Evolutionary conservation across 1,140 invertebrate genomes (phyloP).

Genomic region (Himalopsyche phryganea): DNA sequence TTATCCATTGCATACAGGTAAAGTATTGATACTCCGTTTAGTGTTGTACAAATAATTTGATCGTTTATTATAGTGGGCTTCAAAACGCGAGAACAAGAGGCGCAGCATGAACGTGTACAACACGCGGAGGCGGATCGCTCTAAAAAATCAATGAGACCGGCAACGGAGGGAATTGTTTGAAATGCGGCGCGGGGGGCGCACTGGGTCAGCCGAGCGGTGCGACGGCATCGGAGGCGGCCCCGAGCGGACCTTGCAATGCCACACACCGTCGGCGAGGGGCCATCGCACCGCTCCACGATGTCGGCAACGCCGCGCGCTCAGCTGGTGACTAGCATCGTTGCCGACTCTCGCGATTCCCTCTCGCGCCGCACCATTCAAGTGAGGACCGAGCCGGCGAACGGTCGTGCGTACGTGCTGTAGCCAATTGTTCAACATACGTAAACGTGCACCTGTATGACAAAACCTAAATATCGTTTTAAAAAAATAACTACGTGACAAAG

Average conservation of each 20-base stretch:
- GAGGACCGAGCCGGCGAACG: constrained; percentile 1
- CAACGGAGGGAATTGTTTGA: constrained; percentile 16
- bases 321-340: constrained; percentile 32
- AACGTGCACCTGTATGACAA: no score
- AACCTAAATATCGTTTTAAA: no score
- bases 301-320: constrained; percentile 33
- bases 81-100: background rate
- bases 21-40: no score
- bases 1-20: no score
- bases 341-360: constrained; percentile 4
- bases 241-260: constrained; percentile 55
- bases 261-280: constrained; percentile 41
- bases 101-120: constrained; percentile 3
- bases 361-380: constrained; percentile 14
- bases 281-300: constrained; percentile 42
- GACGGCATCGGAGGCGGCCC: constrained; percentile 30
- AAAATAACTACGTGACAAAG: no score
- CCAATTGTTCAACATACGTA: no score
- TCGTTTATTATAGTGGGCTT: no score
- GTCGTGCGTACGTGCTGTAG: background rate
- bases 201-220: constrained; percentile 16
- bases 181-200: constrained; percentile 7
- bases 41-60: no score
- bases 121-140: constrained; percentile 26
- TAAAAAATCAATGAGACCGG: constrained; percentile 28